Evolutionary conservation across 2,888 invertebrate genomes (phyloP).

Genomic region (Diplolepis rosae): DNA sequence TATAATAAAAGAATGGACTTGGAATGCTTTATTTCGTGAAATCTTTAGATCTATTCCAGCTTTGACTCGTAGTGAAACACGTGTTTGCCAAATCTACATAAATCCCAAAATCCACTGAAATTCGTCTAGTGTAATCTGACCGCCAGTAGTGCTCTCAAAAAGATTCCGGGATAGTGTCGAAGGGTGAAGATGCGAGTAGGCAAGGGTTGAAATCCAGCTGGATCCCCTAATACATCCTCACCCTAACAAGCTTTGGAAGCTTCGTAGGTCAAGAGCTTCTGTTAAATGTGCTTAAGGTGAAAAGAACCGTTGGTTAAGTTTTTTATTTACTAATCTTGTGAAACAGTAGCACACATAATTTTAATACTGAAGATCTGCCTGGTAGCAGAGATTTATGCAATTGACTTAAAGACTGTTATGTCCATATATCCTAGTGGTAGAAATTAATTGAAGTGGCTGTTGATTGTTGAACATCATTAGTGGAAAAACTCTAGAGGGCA

Average conservation of each 20-base stretch:
- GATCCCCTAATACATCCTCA: background rate
- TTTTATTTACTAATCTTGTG: background rate
- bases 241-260: background rate
- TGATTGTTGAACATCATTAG: background rate
- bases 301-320: background rate
- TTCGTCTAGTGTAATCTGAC: conserved; percentile 9
- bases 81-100: background rate
- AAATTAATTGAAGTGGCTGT: conserved; percentile 4
- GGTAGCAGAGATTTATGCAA: conserved; percentile 33
- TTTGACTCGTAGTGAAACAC: background rate
- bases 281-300: background rate
- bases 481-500: too few species aligned
- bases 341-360: background rate
- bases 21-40: too few species aligned
- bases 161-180: background rate
- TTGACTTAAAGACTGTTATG: background rate
- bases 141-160: background rate
- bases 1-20: too few species aligned
- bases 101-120: background rate
- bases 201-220: conserved; percentile 9
- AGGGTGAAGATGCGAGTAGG: background rate
- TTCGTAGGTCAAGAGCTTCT: conserved; percentile 3
- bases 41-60: background rate
- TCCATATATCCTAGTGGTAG: background rate
- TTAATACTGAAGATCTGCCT: too few species aligned